phyloP scores from a whole-genome alignment of 2,113 vertebrate genomes.

The Donacobius atricapilla region DNA sequence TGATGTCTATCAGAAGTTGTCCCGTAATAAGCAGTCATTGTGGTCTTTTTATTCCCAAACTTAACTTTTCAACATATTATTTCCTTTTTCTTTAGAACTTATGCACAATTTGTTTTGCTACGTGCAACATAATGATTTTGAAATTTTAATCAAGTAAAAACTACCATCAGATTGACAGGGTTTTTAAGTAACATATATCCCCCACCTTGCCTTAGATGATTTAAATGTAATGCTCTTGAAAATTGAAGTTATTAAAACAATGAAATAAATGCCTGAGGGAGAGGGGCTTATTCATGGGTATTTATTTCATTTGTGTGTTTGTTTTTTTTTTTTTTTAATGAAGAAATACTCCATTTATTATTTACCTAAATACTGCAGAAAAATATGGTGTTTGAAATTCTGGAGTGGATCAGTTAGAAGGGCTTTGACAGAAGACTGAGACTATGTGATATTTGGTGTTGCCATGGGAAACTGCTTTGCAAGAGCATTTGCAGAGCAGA shows the following conservation, averaged over 20 bases:
- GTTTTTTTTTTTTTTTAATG: neutral
- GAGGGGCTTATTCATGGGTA: neutral
- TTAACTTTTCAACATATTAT: neutral
- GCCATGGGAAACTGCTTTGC: slow-evolving; percentile 71
- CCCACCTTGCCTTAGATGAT: neutral
- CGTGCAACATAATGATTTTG: neutral
- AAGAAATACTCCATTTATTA: neutral
- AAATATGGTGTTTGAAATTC: neutral
- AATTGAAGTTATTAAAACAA: neutral
- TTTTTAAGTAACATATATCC: neutral
- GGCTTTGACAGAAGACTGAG: slow-evolving; percentile 3
- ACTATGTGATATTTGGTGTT: slow-evolving; percentile 56
- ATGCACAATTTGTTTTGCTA: neutral
- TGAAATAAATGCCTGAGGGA: neutral
- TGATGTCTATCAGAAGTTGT: neutral
- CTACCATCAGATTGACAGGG: neutral
- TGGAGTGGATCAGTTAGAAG: slow-evolving; percentile 8
- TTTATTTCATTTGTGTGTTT: neutral
- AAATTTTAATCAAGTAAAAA: neutral
- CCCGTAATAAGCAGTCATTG: neutral
- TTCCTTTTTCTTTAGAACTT: neutral
- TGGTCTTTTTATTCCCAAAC: neutral
- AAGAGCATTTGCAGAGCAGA: slow-evolving; percentile 69
- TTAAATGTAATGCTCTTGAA: neutral
- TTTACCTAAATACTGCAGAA: neutral